Percentiles rank a stretch among this genome's conserved stretches.
phyloP scores from a whole-genome alignment of 2,888 invertebrate species.

The Rhyacophila evoluta region DNA sequence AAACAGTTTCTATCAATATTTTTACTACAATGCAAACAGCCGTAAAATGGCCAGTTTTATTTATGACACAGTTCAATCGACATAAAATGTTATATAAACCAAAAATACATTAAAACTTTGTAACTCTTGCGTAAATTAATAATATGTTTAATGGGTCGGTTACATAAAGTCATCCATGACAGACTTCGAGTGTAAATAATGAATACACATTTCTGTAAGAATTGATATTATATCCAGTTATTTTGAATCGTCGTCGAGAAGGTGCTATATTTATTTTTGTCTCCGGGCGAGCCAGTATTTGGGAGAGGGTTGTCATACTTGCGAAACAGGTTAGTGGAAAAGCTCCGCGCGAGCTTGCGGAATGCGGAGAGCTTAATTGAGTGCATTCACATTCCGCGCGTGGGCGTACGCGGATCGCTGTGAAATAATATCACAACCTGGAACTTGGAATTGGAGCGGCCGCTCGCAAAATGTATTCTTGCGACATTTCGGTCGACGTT shows the following conservation, averaged over 20 bases:
- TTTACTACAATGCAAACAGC: too few relatives aligned
- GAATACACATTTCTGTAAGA: background rate
- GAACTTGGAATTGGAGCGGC: conserved; percentile 5
- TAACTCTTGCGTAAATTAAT: too few relatives aligned
- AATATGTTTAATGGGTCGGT: too few relatives aligned
- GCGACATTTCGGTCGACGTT: background rate
- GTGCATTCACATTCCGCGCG: conserved; percentile 33
- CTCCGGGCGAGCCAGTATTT: background rate
- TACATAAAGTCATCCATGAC: too few relatives aligned
- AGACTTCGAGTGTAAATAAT: too few relatives aligned
- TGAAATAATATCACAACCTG: conserved; percentile 30
- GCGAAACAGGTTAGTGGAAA: conserved; percentile 31
- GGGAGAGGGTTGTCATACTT: conserved; percentile 32
- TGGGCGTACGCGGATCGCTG: background rate
- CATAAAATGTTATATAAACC: too few relatives aligned
- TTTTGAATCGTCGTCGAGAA: background rate
- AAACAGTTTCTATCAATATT: too few relatives aligned
- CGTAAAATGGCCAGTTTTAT: too few relatives aligned
- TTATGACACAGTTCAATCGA: too few relatives aligned
- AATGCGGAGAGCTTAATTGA: conserved; percentile 39
- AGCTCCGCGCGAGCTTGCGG: background rate
- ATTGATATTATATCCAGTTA: background rate
- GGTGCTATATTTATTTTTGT: conserved; percentile 8
- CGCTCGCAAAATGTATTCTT: background rate
- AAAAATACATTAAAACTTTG: too few relatives aligned